phyloP scores from a whole-genome alignment of 2,888 invertebrate species.

The Digitonthophagus gazella region DNA sequence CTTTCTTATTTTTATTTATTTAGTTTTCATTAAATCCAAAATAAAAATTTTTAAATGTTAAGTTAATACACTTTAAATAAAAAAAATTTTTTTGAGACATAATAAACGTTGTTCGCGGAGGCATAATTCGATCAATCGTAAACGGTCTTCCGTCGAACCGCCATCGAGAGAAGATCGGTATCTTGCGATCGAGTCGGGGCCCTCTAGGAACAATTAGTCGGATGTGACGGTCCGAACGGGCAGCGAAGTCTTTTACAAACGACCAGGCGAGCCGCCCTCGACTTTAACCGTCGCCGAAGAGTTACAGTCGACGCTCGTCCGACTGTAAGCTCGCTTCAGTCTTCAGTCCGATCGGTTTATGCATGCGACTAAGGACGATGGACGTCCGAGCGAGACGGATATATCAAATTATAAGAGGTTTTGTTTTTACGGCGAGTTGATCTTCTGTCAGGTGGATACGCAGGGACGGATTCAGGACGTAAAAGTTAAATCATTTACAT shows the following conservation, averaged over 20 bases:
- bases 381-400: slow-evolving; percentile 22
- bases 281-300: neutral
- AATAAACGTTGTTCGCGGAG: too few species aligned
- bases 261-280: slow-evolving; percentile 24
- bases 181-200: neutral
- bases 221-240: slow-evolving; percentile 31
- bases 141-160: neutral
- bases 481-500: too few species aligned
- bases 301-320: neutral
- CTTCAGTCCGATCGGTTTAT: slow-evolving; percentile 32
- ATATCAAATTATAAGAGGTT: slow-evolving; percentile 27
- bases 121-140: slow-evolving; percentile 17
- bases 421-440: slow-evolving; percentile 20
- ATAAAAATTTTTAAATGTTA: too few species aligned
- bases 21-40: too few species aligned
- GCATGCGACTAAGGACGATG: slow-evolving; percentile 41
- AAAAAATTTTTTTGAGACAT: too few species aligned
- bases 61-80: too few species aligned
- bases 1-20: too few species aligned
- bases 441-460: neutral
- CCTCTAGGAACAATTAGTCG: slow-evolving; percentile 37
- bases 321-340: slow-evolving; percentile 20
- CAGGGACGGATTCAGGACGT: neutral
- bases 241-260: slow-evolving; percentile 27
- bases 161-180: slow-evolving; percentile 5